Conservation (phyloP, 2,113 vertebrate genomes). For the Neoarius graeffei region DNA sequence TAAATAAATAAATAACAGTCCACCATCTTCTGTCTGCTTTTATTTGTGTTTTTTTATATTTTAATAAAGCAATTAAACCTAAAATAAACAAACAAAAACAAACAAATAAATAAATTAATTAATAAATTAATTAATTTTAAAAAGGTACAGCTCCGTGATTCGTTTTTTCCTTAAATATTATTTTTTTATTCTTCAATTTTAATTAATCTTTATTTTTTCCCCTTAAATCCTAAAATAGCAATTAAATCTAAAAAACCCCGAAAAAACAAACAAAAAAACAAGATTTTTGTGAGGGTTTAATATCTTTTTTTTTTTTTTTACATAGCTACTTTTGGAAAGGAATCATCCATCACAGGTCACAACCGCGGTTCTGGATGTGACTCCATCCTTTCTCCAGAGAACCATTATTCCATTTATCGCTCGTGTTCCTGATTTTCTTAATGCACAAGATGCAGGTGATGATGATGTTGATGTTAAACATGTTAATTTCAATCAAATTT, state of each 20-base stretch:
- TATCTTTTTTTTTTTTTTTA: too few relatives aligned
- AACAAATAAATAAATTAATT: too few relatives aligned
- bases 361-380: not conserved
- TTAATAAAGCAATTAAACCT: too few relatives aligned
- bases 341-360: not conserved
- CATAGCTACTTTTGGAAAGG: not conserved
- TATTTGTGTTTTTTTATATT: too few relatives aligned
- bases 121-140: too few relatives aligned
- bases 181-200: not conserved
- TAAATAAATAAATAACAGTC: too few relatives aligned
- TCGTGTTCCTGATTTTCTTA: not conserved
- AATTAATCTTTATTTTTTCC: too few relatives aligned
- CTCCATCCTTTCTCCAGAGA: not conserved
- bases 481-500: not conserved
- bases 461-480: not conserved
- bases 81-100: too few relatives aligned
- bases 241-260: not conserved
- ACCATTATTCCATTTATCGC: not conserved
- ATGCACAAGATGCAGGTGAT: not conserved
- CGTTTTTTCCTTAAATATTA: not conserved
- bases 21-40: too few relatives aligned
- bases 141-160: not conserved
- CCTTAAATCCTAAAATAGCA: too few relatives aligned
- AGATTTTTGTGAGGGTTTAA: not conserved
- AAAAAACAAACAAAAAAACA: not conserved